Conservation (phyloP, 1,140 invertebrate species). For the Olivierus martensii region DNA sequence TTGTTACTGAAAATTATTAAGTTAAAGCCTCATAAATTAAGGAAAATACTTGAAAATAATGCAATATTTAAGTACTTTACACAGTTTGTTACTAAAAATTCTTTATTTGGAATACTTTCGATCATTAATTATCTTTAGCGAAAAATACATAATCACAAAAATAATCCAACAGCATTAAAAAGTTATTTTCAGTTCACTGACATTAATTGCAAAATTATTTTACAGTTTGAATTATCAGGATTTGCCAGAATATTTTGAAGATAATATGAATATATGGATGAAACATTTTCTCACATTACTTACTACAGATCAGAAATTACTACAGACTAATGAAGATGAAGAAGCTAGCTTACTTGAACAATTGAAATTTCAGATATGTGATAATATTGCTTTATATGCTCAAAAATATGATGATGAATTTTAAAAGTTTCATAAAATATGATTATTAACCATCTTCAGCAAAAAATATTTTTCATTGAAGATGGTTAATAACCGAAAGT, state of each 20-base stretch:
- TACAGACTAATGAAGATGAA: constrained; percentile 55
- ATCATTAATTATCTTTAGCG: too few relatives aligned
- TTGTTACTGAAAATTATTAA: too few relatives aligned
- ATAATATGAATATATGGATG: constrained; percentile 94
- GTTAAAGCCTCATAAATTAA: too few relatives aligned
- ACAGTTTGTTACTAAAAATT: too few relatives aligned
- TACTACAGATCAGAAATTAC: constrained; percentile 47
- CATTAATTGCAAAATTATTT: constrained; percentile 89
- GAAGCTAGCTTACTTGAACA: constrained; percentile 82
- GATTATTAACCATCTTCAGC: too few relatives aligned
- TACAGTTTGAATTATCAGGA: constrained; percentile 90
- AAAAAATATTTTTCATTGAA: too few relatives aligned
- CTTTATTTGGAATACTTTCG: too few relatives aligned
- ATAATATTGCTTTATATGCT: constrained; percentile 86
- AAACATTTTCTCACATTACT: constrained; percentile 68
- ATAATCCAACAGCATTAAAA: constrained; percentile 64
- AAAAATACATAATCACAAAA: too few relatives aligned
- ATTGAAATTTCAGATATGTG: constrained; percentile 86
- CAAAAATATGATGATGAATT: constrained; percentile 98
- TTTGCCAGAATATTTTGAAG: constrained; percentile 95
- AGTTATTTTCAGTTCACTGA: constrained; percentile 77
- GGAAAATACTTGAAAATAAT: too few relatives aligned
- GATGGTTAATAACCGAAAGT: too few relatives aligned
- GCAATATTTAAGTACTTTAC: too few relatives aligned
- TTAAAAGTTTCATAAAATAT: too few relatives aligned